These are phyloP conservation scores for Phortica magna DNA, from an alignment of 2,888 invertebrate species.

Conservation along the genomic window DNA sequence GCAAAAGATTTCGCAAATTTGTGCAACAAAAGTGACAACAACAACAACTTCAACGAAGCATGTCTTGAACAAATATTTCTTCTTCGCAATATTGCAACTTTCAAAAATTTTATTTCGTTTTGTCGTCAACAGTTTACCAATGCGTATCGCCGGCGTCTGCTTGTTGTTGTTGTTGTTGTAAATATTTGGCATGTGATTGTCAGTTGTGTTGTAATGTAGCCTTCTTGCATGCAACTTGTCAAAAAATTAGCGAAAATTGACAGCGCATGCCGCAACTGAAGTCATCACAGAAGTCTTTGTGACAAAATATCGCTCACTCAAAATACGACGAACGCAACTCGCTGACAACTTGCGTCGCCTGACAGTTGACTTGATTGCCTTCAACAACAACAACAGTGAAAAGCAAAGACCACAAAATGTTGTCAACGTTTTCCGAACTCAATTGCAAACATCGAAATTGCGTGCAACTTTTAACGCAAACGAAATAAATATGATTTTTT, in stretches of 20 bases:
- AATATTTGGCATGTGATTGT: slow-evolving; percentile 26
- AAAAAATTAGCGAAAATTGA: slow-evolving; percentile 20
- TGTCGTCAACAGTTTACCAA: neutral
- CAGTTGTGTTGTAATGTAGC: slow-evolving; percentile 34
- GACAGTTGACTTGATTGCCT: slow-evolving; percentile 12
- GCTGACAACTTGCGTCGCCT: neutral
- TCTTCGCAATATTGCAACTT: neutral
- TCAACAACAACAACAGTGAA: slow-evolving; percentile 40
- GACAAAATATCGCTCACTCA: neutral
- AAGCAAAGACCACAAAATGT: slow-evolving; percentile 2
- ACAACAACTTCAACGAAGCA: neutral
- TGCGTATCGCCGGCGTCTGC: neutral
- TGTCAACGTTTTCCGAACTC: slow-evolving; percentile 17
- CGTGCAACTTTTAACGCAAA: slow-evolving; percentile 29
- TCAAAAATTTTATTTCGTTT: neutral
- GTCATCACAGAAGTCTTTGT: neutral
- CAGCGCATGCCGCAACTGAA: slow-evolving; percentile 11
- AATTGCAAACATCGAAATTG: slow-evolving; percentile 13
- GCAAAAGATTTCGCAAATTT: too few relatives aligned
- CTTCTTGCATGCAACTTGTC: slow-evolving; percentile 24
- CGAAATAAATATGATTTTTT: slow-evolving; percentile 35
- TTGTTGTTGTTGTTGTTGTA: neutral
- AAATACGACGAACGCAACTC: too few relatives aligned
- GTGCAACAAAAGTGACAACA: too few relatives aligned
- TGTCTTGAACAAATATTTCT: neutral